phyloP scores from a whole-genome alignment of 2,797 vertebrate genomes.

The Hyperoplus lanceolatus region DNA sequence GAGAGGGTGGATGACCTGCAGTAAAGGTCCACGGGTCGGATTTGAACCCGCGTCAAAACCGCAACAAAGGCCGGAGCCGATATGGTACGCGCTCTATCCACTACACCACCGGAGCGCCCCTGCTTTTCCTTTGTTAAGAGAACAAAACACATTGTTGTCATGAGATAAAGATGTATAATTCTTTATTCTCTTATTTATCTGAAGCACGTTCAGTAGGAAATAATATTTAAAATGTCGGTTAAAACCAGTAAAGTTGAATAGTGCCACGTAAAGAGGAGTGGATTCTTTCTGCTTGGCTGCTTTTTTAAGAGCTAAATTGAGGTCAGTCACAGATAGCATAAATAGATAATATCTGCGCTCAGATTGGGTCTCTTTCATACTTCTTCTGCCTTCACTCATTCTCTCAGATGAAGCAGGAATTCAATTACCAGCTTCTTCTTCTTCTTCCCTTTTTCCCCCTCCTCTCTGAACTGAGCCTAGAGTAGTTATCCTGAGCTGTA shows the following conservation, averaged over 20 bases:
- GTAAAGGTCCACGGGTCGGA: too few relatives aligned
- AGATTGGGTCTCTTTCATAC: slow-evolving; percentile 42
- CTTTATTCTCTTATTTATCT: too few relatives aligned
- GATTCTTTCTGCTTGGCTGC: slow-evolving; percentile 32
- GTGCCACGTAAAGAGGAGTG: slow-evolving; percentile 27
- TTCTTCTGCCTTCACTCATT: slow-evolving; percentile 18
- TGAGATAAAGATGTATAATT: too few relatives aligned
- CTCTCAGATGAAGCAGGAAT: slow-evolving; percentile 74
- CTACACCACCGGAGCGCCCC: too few relatives aligned
- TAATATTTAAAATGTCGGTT: not conserved
- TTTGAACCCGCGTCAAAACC: too few relatives aligned
- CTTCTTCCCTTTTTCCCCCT: not conserved
- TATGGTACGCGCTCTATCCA: too few relatives aligned
- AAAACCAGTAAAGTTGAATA: slow-evolving; percentile 21
- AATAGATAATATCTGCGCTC: slow-evolving; percentile 65
- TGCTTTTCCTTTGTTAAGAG: too few relatives aligned
- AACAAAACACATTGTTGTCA: too few relatives aligned
- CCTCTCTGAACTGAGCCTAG: slow-evolving; percentile 67
- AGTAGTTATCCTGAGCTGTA: slow-evolving; percentile 83
- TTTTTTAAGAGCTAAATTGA: slow-evolving; percentile 47
- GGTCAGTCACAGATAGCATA: slow-evolving; percentile 53
- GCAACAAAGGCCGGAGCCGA: too few relatives aligned
- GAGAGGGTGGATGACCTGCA: too few relatives aligned
- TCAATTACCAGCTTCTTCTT: slow-evolving; percentile 80
- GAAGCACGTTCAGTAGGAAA: too few relatives aligned